Conservation (phyloP, 2,113 vertebrate genomes). For the Psilopsiagon aurifrons region DNA sequence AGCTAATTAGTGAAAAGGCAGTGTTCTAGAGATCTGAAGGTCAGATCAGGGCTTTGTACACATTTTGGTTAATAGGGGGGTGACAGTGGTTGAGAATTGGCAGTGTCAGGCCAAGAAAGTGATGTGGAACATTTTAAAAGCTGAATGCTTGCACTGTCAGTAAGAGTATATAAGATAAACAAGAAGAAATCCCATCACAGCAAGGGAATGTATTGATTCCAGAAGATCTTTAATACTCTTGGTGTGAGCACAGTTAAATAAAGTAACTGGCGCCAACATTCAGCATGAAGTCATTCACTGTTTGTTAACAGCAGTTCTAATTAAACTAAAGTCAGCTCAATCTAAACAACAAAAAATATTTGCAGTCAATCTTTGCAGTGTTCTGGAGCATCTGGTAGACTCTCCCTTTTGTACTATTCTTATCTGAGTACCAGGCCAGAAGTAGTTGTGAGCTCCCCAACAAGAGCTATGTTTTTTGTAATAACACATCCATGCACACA, state of each 20-base stretch:
- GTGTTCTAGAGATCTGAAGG: neutral
- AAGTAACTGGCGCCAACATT: neutral
- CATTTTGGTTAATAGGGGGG: neutral
- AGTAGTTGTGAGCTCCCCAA: neutral
- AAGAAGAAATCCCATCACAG: neutral
- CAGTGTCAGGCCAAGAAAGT: neutral
- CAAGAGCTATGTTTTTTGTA: neutral
- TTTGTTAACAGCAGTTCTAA: slow-evolving; percentile 20
- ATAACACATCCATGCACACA: neutral
- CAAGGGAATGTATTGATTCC: neutral
- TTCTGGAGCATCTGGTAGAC: neutral
- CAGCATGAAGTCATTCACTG: neutral
- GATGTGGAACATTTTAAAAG: neutral
- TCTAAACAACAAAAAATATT: neutral
- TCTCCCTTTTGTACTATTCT: neutral
- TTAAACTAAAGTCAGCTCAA: neutral
- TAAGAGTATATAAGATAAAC: neutral
- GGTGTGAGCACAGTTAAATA: neutral
- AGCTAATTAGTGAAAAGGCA: neutral
- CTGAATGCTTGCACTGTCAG: neutral
- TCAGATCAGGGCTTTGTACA: neutral
- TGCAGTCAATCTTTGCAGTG: neutral
- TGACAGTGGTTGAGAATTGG: neutral
- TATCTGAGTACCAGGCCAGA: neutral
- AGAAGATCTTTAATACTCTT: neutral